These are phyloP conservation scores for Sphaerophoria taeniata DNA, from an alignment of 2,888 invertebrate genomes.

Conservation along the genomic window DNA sequence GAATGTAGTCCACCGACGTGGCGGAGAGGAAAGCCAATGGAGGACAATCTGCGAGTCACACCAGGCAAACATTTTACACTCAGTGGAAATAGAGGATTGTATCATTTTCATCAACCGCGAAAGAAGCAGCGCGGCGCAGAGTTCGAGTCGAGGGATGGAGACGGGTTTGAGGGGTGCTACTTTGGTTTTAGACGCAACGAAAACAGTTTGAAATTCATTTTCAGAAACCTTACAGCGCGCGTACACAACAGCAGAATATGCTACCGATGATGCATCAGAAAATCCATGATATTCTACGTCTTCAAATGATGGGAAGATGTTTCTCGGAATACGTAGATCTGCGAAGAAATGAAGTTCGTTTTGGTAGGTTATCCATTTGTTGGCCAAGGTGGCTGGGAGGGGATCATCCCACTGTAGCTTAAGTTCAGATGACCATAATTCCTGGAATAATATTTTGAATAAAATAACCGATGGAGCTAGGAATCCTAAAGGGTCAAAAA, in stretches of 20 bases:
- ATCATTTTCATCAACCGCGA: too few species aligned
- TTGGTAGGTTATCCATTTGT: neutral
- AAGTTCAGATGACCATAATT: slow-evolving; percentile 5
- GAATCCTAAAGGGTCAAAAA: too few species aligned
- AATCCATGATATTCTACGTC: too few species aligned
- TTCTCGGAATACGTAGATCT: neutral
- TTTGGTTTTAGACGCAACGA: slow-evolving; percentile 16
- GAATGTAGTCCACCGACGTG: slow-evolving; percentile 59
- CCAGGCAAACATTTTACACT: too few species aligned
- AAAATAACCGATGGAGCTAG: too few species aligned
- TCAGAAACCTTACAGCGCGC: slow-evolving; percentile 16
- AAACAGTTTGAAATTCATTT: neutral
- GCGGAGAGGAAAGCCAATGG: slow-evolving; percentile 75
- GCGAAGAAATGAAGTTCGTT: slow-evolving; percentile 8
- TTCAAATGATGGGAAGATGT: neutral
- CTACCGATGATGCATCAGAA: too few species aligned
- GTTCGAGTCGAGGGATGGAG: too few species aligned
- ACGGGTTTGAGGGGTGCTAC: too few species aligned
- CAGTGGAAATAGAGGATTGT: too few species aligned
- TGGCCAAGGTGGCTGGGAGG: neutral
- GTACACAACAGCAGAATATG: slow-evolving; percentile 50
- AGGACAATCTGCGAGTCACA: slow-evolving; percentile 76
- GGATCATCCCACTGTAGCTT: slow-evolving; percentile 16
- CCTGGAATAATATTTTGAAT: slow-evolving; percentile 33
- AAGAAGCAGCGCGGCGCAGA: too few species aligned